Evolutionary conservation across 2,113 vertebrate genomes (phyloP).

Genomic region (Microcebus tavaratra): DNA sequence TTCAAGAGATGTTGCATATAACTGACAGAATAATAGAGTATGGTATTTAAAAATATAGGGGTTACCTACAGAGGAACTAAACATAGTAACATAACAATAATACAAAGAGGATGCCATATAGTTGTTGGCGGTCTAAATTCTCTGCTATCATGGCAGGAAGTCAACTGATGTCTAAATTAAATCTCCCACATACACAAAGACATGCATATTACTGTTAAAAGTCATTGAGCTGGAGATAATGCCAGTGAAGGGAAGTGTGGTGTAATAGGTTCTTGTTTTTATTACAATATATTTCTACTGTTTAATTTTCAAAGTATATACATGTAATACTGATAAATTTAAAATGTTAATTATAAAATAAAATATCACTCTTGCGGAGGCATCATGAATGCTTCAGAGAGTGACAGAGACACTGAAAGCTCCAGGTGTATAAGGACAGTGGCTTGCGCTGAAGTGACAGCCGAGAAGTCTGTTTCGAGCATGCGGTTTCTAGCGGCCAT

Average conservation of each 20-base stretch:
- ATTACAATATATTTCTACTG: background rate
- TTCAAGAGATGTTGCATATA: background rate
- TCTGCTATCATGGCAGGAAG: background rate
- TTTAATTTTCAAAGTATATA: background rate
- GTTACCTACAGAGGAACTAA: background rate
- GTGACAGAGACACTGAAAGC: background rate
- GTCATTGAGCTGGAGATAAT: background rate
- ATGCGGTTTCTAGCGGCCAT: background rate
- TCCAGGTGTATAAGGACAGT: accelerated
- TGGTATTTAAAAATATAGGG: background rate
- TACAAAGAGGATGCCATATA: accelerated
- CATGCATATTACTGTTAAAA: background rate
- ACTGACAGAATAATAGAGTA: background rate
- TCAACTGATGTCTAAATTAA: background rate
- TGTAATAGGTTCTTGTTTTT: background rate
- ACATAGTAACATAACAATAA: background rate
- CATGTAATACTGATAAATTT: background rate
- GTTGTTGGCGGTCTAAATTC: too few species aligned
- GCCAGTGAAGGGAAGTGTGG: background rate
- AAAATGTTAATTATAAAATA: background rate
- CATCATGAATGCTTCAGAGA: background rate
- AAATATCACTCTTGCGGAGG: background rate
- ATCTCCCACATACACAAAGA: background rate
- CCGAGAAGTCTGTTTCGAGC: background rate
- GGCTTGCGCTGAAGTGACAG: background rate